Evolutionary conservation across 2,888 invertebrate genomes (phyloP).

Genomic region (Margaritifera margaritifera): DNA sequence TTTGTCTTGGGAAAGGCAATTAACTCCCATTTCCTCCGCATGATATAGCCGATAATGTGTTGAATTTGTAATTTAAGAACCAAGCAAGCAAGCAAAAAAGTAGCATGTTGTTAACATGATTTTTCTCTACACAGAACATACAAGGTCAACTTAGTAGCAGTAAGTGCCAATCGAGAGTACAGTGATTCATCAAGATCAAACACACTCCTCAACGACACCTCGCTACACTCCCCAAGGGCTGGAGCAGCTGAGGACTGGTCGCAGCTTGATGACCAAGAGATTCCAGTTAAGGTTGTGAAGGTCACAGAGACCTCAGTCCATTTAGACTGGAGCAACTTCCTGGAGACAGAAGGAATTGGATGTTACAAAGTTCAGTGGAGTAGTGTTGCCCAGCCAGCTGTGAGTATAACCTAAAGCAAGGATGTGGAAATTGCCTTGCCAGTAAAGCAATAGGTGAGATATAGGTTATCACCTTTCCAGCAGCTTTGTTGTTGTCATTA

Average conservation of each 20-base stretch:
- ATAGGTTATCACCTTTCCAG: too few species aligned
- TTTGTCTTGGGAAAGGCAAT: too few species aligned
- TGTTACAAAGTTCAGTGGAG: slow-evolving; percentile 71
- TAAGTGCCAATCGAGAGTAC: slow-evolving; percentile 62
- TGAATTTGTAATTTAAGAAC: too few species aligned
- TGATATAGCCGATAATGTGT: too few species aligned
- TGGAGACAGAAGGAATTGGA: slow-evolving; percentile 60
- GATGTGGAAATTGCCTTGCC: too few species aligned
- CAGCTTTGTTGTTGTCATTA: too few species aligned
- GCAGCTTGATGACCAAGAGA: slow-evolving; percentile 56
- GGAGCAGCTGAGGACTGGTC: slow-evolving; percentile 45
- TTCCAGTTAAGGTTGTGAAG: slow-evolving; percentile 65
- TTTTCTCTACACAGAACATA: slow-evolving; percentile 55
- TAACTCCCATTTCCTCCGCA: too few species aligned
- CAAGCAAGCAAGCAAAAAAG: too few species aligned
- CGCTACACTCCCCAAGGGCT: slow-evolving; percentile 41
- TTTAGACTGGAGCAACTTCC: slow-evolving; percentile 69
- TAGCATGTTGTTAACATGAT: too few species aligned
- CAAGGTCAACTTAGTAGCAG: slow-evolving; percentile 66
- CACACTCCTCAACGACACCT: slow-evolving; percentile 62
- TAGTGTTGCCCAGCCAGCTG: slow-evolving; percentile 71
- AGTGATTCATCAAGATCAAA: slow-evolving; percentile 68
- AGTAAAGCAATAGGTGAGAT: too few species aligned
- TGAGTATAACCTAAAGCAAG: slow-evolving; percentile 38
- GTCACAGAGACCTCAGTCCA: slow-evolving; percentile 68